Conservation (phyloP, 23 tunicate genomes). For the Halocynthia aurantium region DNA sequence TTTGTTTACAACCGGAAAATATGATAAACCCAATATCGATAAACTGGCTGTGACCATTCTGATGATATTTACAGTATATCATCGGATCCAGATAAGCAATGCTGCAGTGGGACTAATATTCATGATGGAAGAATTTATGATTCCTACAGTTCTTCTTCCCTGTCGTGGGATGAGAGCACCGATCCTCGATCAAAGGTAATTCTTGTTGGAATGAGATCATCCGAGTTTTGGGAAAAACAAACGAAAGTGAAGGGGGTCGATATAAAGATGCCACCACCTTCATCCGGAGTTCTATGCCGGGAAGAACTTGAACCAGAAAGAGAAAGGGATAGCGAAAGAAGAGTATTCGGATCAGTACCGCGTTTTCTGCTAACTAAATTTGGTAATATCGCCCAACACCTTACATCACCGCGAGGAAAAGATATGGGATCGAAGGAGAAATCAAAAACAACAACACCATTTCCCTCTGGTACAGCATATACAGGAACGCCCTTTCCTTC, state of each 20-base stretch:
- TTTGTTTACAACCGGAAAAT: no score
- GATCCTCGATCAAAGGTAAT: background rate
- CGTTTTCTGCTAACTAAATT: conserved; percentile 24
- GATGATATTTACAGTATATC: no score
- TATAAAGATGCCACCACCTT: background rate
- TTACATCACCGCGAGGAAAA: background rate
- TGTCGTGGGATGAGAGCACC: background rate
- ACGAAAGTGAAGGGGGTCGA: background rate
- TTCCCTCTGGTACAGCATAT: background rate
- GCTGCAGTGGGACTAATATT: background rate
- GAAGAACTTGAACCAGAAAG: background rate
- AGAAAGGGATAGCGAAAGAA: background rate
- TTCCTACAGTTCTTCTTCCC: background rate
- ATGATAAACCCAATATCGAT: no score
- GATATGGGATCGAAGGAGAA: background rate
- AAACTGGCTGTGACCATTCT: no score
- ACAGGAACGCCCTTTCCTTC: background rate
- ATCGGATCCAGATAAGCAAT: background rate
- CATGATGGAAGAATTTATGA: background rate
- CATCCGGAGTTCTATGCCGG: background rate
- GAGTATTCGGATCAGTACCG: conserved; percentile 38
- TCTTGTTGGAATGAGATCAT: background rate
- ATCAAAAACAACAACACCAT: background rate
- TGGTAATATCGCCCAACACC: conserved; percentile 34
- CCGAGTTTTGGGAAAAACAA: background rate